phyloP scores from a whole-genome alignment of 2,797 vertebrate species.

The Argentina silus region DNA sequence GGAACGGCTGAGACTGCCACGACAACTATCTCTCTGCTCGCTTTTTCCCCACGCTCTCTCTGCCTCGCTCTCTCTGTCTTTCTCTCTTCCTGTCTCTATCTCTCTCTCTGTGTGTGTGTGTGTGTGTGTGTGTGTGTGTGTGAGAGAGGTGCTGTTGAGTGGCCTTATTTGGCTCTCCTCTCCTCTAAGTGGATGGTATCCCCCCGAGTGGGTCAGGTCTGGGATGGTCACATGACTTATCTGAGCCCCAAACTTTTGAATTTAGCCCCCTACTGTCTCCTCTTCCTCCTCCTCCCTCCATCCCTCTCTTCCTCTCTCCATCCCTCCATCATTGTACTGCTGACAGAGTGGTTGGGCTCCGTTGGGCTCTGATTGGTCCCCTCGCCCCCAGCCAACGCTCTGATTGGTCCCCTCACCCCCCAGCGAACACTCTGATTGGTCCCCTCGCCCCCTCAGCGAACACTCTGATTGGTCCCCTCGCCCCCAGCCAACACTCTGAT shows the following conservation, averaged over 20 bases:
- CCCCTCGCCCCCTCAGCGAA: neutral
- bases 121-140: neutral
- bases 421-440: constrained; percentile 22
- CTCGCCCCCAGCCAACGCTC: neutral
- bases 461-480: constrained; percentile 33
- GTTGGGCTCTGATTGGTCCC: constrained; percentile 24
- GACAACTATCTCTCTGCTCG: neutral
- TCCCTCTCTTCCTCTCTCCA: neutral
- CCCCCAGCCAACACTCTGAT: constrained; percentile 2
- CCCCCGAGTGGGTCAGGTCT: no score
- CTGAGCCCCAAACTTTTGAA: neutral
- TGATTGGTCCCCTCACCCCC: constrained; percentile 24
- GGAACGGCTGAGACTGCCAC: neutral
- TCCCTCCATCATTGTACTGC: neutral
- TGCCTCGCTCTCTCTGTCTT: no score
- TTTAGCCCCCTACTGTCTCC: neutral
- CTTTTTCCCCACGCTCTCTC: neutral
- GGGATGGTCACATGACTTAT: neutral
- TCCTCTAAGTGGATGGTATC: neutral
- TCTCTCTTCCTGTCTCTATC: neutral
- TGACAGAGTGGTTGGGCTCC: neutral
- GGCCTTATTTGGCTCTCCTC: neutral
- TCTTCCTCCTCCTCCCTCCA: neutral
- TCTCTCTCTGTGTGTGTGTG: constrained; percentile 2
- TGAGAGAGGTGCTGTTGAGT: neutral